Evolutionary conservation across 2,113 vertebrate species (phyloP), one percentile per base, ranked within the genome.

Genomic region (Plotosus lineatus): DNA sequence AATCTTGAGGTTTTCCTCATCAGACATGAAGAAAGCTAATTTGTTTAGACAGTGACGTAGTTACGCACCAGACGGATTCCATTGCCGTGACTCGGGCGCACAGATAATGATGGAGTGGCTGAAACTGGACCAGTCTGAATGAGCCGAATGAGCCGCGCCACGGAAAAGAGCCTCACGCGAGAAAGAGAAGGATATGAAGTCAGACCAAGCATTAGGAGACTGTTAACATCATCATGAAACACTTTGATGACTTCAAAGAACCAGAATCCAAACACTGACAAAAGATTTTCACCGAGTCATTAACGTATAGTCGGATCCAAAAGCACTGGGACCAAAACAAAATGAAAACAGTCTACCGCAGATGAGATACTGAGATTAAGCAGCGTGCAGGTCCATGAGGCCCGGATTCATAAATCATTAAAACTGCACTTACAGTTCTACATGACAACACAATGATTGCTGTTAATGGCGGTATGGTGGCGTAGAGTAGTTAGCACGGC

Each of bases 41-140:
- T 91, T 92, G 89, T 92, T 94, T 90, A 89, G 88, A 90, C 89
- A 88, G 88, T 51, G 83, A 86, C 84, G 86, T 83, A 87, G 79
- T 84, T 89, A 89, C 85, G 86, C 85, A 89, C 88, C 89, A 91
- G 90, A 93, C 89, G n/a, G 90, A 94, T 94, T 93, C 92, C 88
- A 92, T 88, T 77, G 86, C 83, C 46, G 83, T 93, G 90, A 93
- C 90, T 88, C n/a, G 26, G 63, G 42, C 40, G 80, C 89, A 88
- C 86, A 89, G 90, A 90, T 90, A 90, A 93, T 93, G 91, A 92
- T 87, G 78, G 88, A 91, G 86, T 44, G 83, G 91, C 89, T 91
- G 87, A 92, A 91, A 90, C 85, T 86, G 89, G 87, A 91, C 82
- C 85, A 82, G 81, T 84, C 75, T 89, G 77, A 85, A 84, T 87